Evolutionary conservation across 2,888 invertebrate species (phyloP), one percentile per base, ranked within the genome.

Genomic region (Carcina quercana): DNA sequence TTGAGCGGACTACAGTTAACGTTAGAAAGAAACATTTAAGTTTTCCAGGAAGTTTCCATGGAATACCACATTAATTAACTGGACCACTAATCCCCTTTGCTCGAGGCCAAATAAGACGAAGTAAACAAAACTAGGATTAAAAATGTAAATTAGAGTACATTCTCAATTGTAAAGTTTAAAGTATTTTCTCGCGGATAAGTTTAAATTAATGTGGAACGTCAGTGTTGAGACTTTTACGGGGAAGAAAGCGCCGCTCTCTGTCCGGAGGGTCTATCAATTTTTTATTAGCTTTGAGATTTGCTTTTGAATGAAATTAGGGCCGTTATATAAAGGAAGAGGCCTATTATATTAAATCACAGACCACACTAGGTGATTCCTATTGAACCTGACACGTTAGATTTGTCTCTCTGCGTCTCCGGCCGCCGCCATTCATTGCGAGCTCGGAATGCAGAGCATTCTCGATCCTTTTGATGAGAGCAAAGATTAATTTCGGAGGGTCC

Each of bases 401-500:
- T 58, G 64, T 63, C 59, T 59, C 54, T 43, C 52, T 47, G 50
- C 55, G 53, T 37, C 45, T 46, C 43, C 45, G 45, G 39, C 37
- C 43, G 45, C 48, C 48, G 43, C 41, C 52, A 61, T 68, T 70
- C 61, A 68, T 64, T 68, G 59, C 53, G 51, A 47, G 58, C 51
- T 48, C 47, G 80, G 80, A 72, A 80, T 82, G 66, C 63, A 49
- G 53, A 69, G 63, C 59, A 79, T 78, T 69, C 63, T 48, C 59
- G 71, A 65, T 64, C 72, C 76, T 75, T 79, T 76, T 76, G 74
- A 79, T 69, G 72, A 73, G 60, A 65, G 64, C 63, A 70, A 72
- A 79, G 78, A 80, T 82, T 80, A 80, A 80, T 82, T 74, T 76
- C 61, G 67, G 61, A 61, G 75, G 70, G 73, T 47, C 63, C 59